phyloP scores from a whole-genome alignment of 2,797 vertebrate species.

The Phalanger gymnotis region DNA sequence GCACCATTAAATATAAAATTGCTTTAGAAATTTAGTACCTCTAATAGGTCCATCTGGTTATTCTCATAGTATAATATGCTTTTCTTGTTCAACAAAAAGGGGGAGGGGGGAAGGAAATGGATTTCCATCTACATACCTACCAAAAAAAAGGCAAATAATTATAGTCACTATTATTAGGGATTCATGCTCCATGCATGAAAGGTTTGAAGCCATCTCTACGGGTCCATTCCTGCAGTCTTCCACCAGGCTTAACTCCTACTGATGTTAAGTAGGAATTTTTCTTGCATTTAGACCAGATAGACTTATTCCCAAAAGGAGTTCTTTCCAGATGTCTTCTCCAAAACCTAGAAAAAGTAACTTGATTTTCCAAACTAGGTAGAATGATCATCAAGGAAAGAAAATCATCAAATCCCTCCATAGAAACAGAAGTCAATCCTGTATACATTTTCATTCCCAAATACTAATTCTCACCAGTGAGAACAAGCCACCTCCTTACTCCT shows the following conservation, averaged over 20 bases:
- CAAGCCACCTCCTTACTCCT: conserved; percentile 57
- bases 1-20: conserved; percentile 82
- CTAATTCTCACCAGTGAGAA: conserved; percentile 59
- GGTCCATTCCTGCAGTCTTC: conserved; percentile 32
- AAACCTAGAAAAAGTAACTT: conserved; percentile 51
- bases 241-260: conserved; percentile 6
- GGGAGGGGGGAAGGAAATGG: conserved; percentile 8
- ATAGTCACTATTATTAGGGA: conserved; percentile 52
- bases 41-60: conserved; percentile 65
- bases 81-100: conserved; percentile 63
- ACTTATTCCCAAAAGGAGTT: conserved; percentile 38
- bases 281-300: conserved; percentile 34
- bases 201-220: conserved; percentile 63
- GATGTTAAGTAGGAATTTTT: conserved; percentile 54
- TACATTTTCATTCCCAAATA: conserved; percentile 74
- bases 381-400: conserved; percentile 66
- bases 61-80: conserved; percentile 58
- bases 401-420: conserved; percentile 56
- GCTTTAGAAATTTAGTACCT: conserved; percentile 71
- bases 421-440: conserved; percentile 73
- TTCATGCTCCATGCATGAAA: conserved; percentile 69
- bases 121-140: conserved; percentile 61
- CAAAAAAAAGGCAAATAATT: conserved; percentile 68
- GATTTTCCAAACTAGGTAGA: conserved; percentile 59
- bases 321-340: conserved; percentile 13